Evolutionary conservation across 2,113 vertebrate species (phyloP).

Genomic region (Semicossyphus pulcher): DNA sequence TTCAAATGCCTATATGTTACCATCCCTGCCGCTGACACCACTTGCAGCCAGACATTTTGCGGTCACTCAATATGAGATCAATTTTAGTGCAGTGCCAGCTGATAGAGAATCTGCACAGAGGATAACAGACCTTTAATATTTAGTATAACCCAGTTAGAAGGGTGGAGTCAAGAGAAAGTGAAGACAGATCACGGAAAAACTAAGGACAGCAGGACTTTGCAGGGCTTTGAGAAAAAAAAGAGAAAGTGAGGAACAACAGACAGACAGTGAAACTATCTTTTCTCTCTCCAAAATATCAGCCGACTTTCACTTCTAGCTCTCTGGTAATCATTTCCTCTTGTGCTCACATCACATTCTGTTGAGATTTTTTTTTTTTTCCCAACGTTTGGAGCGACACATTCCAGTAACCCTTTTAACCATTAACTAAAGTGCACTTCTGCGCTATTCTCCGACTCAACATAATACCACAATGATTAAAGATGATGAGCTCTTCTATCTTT

Average conservation of each 20-base stretch:
- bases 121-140: neutral
- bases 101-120: conserved; percentile 3
- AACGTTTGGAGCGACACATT: conserved; percentile 21
- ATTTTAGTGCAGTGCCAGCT: conserved; percentile 16
- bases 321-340: conserved; percentile 46
- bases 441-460: conserved; percentile 35
- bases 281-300: conserved; percentile 29
- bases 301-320: conserved; percentile 27
- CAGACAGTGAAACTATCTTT: conserved; percentile 1
- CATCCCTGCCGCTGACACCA: conserved; percentile 21
- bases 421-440: conserved; percentile 49
- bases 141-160: neutral
- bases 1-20: conserved; percentile 27
- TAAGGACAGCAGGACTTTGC: conserved; percentile 2
- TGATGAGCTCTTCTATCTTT: conserved; percentile 37
- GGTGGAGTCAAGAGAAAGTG: neutral
- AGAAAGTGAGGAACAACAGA: conserved; percentile 6
- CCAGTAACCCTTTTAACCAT: conserved; percentile 42
- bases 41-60: conserved; percentile 28
- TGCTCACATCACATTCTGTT: neutral
- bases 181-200: conserved; percentile 4
- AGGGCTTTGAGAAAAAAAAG: neutral
- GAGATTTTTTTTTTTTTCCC: conserved; percentile 5
- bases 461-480: conserved; percentile 46
- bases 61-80: conserved; percentile 45